Conservation (phyloP, 1,140 invertebrate genomes). For the Scaptomyza pallida region DNA sequence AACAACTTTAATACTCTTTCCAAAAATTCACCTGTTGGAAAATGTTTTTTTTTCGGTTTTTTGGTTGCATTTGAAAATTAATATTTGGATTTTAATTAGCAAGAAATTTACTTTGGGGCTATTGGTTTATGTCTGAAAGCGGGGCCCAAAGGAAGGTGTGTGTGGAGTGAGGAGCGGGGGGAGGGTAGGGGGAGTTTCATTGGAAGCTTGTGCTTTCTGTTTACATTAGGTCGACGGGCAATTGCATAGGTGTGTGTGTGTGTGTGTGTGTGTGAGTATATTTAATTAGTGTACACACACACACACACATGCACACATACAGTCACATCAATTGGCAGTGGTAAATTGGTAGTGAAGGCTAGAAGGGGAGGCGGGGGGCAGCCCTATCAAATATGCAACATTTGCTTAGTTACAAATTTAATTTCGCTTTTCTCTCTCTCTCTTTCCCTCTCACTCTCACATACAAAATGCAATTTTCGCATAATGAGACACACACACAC, state of each 20-base stretch:
- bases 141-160: too few species aligned
- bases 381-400: slow-evolving; percentile 78
- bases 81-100: slow-evolving; percentile 83
- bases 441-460: slow-evolving; percentile 40
- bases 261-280: slow-evolving; percentile 56
- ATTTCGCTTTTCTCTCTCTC: too few species aligned
- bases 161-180: slow-evolving; percentile 45
- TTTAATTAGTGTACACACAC: slow-evolving; percentile 73
- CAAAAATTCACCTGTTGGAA: too few species aligned
- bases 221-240: slow-evolving; percentile 58
- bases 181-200: too few species aligned
- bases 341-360: too few species aligned
- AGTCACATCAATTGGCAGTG: slow-evolving; percentile 46
- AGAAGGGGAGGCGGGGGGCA: background rate
- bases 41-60: slow-evolving; percentile 47
- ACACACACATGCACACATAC: slow-evolving; percentile 47
- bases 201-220: slow-evolving; percentile 54
- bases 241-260: slow-evolving; percentile 28
- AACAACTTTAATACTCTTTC: too few species aligned
- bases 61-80: slow-evolving; percentile 81
- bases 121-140: too few species aligned
- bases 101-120: slow-evolving; percentile 81
- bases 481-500: slow-evolving; percentile 23
- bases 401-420: slow-evolving; percentile 79
- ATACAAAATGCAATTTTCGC: slow-evolving; percentile 48